Conservation (phyloP, 2,888 invertebrate species). For the Eumerus sabulonum region DNA sequence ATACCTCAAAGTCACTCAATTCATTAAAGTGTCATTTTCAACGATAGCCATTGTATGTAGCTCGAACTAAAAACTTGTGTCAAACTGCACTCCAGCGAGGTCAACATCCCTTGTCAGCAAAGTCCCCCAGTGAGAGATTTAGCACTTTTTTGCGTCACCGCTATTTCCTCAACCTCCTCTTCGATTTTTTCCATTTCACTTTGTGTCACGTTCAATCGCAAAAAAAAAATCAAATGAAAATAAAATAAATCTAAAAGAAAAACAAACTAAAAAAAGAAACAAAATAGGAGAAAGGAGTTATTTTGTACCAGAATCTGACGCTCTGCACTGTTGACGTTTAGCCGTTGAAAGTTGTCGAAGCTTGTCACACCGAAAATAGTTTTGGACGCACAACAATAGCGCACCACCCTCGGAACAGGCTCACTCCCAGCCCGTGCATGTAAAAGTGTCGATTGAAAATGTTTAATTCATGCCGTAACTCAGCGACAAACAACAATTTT, state of each 20-base stretch:
- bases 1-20: slow-evolving; percentile 8
- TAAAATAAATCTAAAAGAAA: too few relatives aligned
- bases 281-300: slow-evolving; percentile 48
- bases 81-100: slow-evolving; percentile 53
- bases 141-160: slow-evolving; percentile 44
- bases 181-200: slow-evolving; percentile 49
- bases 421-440: slow-evolving; percentile 41
- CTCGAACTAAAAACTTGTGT: slow-evolving; percentile 18
- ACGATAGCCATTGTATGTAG: slow-evolving; percentile 4
- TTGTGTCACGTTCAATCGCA: slow-evolving; percentile 53
- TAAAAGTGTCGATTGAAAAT: slow-evolving; percentile 69
- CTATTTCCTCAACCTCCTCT: not conserved
- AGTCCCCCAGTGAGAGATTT: slow-evolving; percentile 54
- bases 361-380: slow-evolving; percentile 60
- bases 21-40: slow-evolving; percentile 54
- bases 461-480: slow-evolving; percentile 67
- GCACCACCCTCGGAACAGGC: not conserved
- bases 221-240: too few relatives aligned
- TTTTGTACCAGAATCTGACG: slow-evolving; percentile 2
- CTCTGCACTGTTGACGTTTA: slow-evolving; percentile 14
- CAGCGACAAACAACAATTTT: slow-evolving; percentile 62
- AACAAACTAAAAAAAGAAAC: slow-evolving; percentile 10
- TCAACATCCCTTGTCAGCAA: slow-evolving; percentile 59
- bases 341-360: slow-evolving; percentile 57
- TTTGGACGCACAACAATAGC: slow-evolving; percentile 34